phyloP scores from a whole-genome alignment of 2,113 vertebrate genomes.

The Pygoscelis adeliae region DNA sequence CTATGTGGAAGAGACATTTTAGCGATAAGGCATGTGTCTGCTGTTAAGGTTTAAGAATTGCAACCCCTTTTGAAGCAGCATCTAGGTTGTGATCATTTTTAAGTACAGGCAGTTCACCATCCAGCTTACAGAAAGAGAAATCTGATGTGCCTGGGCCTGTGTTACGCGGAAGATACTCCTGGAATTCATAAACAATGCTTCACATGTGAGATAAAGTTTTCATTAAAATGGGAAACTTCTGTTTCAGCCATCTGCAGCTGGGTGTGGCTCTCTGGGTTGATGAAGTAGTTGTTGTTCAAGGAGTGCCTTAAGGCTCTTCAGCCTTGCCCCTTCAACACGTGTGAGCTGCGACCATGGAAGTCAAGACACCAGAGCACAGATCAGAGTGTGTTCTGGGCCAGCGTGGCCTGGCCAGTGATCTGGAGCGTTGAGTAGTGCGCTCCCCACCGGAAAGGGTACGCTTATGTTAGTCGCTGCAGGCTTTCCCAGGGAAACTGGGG shows the following conservation, averaged over 20 bases:
- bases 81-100: neutral
- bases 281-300: slow-evolving; percentile 12
- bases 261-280: neutral
- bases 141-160: slow-evolving; percentile 18
- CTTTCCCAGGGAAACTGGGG: neutral
- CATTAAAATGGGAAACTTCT: slow-evolving; percentile 27
- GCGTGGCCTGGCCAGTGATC: accelerated
- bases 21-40: neutral
- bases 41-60: neutral
- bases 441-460: neutral
- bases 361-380: neutral
- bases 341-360: neutral
- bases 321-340: neutral
- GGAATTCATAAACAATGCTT: slow-evolving; percentile 46
- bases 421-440: accelerated
- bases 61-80: neutral
- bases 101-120: neutral
- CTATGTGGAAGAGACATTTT: neutral
- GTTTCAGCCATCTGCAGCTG: slow-evolving; percentile 27
- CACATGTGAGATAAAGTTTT: slow-evolving; percentile 32
- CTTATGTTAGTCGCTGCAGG: neutral
- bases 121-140: neutral
- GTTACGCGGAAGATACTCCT: neutral
- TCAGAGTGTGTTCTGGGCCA: neutral
- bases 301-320: neutral